Percentiles rank a stretch among this genome's conserved stretches.
Evolutionary conservation across 2,888 invertebrate species (phyloP).

Genomic region (Thumatha senex): DNA sequence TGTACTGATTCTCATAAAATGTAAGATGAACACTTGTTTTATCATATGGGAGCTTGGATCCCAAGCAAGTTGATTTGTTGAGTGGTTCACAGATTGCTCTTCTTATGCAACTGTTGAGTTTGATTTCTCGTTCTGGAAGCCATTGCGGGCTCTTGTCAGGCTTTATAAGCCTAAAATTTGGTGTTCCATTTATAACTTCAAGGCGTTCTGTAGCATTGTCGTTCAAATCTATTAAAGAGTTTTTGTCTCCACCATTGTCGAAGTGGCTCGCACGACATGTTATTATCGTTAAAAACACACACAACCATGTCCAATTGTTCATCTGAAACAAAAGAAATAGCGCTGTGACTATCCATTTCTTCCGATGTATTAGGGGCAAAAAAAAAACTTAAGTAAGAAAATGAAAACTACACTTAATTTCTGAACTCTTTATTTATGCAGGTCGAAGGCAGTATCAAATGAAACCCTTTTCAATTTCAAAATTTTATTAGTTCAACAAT

Average conservation of each 20-base stretch:
- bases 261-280: conserved; percentile 63
- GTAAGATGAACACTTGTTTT: conserved; percentile 91
- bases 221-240: conserved; percentile 58
- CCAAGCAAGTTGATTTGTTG: conserved; percentile 88
- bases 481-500: conserved; percentile 67
- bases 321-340: conserved; percentile 77
- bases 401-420: conserved; percentile 79
- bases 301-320: conserved; percentile 56
- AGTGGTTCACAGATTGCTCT: conserved; percentile 88
- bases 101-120: conserved; percentile 86
- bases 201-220: conserved; percentile 70
- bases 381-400: conserved; percentile 48
- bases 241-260: conserved; percentile 64
- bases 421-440: conserved; percentile 77
- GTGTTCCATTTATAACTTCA: conserved; percentile 82
- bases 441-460: conserved; percentile 72
- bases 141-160: conserved; percentile 84
- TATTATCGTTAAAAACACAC: conserved; percentile 50
- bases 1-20: conserved; percentile 86
- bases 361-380: conserved; percentile 28
- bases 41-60: conserved; percentile 90
- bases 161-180: conserved; percentile 80
- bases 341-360: conserved; percentile 47
- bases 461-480: conserved; percentile 75
- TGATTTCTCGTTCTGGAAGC: conserved; percentile 84